Evolutionary conservation across 2,113 vertebrate genomes (phyloP).

Genomic region (Phycodurus eques): DNA sequence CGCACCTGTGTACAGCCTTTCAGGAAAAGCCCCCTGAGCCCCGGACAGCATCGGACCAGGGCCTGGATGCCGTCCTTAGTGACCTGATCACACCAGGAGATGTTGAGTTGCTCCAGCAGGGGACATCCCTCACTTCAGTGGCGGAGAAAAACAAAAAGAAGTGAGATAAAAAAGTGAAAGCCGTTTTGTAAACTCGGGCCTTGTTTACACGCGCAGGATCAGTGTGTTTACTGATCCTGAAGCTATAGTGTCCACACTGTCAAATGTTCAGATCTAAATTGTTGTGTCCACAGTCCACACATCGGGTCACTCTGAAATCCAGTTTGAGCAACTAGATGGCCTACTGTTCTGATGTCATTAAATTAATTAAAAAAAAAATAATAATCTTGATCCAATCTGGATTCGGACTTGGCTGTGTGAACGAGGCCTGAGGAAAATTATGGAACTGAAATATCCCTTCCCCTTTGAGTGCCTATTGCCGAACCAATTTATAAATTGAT

Average conservation of each 20-base stretch:
- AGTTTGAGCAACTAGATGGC: too few relatives aligned
- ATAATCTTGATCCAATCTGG: not conserved
- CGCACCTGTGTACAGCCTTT: slow-evolving; percentile 96
- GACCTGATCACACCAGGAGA: slow-evolving; percentile 99
- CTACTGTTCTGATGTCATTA: too few relatives aligned
- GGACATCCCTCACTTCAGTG: slow-evolving; percentile 91
- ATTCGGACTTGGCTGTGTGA: not conserved
- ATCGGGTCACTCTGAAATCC: too few relatives aligned
- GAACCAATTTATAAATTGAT: too few relatives aligned
- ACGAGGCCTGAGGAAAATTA: not conserved
- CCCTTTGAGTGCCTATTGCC: too few relatives aligned
- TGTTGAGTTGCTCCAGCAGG: slow-evolving; percentile 92
- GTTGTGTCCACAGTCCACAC: too few relatives aligned
- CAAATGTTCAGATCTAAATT: too few relatives aligned
- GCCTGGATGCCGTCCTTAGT: slow-evolving; percentile 97
- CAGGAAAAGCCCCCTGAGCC: slow-evolving; percentile 89
- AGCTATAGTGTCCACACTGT: not conserved
- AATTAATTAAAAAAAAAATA: not conserved
- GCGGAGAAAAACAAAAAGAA: not conserved
- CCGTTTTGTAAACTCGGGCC: not conserved
- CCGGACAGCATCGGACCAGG: slow-evolving; percentile 88
- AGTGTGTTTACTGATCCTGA: not conserved
- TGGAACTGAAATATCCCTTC: not conserved
- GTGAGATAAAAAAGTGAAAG: not conserved
- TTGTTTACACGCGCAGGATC: not conserved